phyloP scores from a whole-genome alignment of 2,888 invertebrate genomes.

The Nemotelus pantherinus region DNA sequence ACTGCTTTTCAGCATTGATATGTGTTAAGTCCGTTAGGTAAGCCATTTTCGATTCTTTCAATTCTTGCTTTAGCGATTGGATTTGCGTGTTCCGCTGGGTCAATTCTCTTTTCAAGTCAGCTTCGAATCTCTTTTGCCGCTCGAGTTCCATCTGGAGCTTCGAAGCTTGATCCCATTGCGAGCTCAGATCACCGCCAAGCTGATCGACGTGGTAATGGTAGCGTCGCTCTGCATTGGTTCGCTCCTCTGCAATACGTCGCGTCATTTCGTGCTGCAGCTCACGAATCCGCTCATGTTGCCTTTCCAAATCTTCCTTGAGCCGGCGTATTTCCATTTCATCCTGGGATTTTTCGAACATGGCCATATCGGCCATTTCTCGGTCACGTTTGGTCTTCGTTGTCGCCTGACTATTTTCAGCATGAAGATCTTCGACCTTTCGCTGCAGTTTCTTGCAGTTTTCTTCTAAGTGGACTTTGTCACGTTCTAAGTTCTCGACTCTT shows the following conservation, averaged over 20 bases:
- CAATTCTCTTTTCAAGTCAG: conserved; percentile 79
- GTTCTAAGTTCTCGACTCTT: conserved; percentile 76
- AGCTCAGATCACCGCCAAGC: conserved; percentile 79
- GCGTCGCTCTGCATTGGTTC: conserved; percentile 76
- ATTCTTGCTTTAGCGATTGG: conserved; percentile 82
- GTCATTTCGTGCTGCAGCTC: conserved; percentile 81
- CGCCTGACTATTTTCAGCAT: conserved; percentile 72
- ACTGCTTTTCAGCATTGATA: conserved; percentile 80
- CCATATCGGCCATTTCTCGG: conserved; percentile 78
- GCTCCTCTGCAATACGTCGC: conserved; percentile 75
- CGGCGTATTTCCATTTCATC: conserved; percentile 80
- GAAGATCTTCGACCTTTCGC: conserved; percentile 71
- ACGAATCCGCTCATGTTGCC: conserved; percentile 78
- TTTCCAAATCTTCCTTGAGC: conserved; percentile 79
- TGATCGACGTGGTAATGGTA: conserved; percentile 82
- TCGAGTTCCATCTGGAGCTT: conserved; percentile 82
- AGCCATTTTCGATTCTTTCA: conserved; percentile 75
- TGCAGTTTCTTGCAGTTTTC: conserved; percentile 76
- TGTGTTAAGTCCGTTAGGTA: conserved; percentile 82
- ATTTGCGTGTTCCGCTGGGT: conserved; percentile 78
- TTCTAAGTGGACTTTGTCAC: conserved; percentile 76
- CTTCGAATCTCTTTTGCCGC: conserved; percentile 79
- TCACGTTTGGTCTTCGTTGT: conserved; percentile 73
- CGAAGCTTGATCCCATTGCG: conserved; percentile 82
- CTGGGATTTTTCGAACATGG: conserved; percentile 80